Conservation (phyloP, 2,888 invertebrate genomes). For the Thalpophila matura region DNA sequence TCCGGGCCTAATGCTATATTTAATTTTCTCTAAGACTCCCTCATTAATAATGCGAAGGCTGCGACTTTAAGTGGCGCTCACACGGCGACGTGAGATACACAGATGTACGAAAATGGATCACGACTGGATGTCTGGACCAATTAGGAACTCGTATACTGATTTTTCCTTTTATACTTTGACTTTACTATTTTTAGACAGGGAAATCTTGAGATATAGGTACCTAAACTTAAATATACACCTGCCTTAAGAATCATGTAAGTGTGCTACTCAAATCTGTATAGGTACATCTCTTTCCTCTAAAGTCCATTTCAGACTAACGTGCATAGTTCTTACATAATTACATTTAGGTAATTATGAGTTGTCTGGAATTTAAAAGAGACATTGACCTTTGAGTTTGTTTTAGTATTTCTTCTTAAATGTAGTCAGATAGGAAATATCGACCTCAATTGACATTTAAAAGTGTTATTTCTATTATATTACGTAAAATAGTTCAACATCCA, state of each 20-base stretch:
- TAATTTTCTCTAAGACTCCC: slow-evolving; percentile 91
- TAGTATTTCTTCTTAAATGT: too few relatives aligned
- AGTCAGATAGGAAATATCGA: too few relatives aligned
- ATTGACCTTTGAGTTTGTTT: too few relatives aligned
- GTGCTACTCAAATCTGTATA: too few relatives aligned
- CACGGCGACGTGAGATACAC: slow-evolving; percentile 79
- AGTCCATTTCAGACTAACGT: too few relatives aligned
- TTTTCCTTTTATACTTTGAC: not conserved
- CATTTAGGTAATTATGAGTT: too few relatives aligned
- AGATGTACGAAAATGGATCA: slow-evolving; percentile 75
- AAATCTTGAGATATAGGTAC: too few relatives aligned
- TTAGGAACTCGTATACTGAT: slow-evolving; percentile 16
- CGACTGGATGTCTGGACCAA: slow-evolving; percentile 35
- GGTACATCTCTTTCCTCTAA: too few relatives aligned
- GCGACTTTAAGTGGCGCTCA: slow-evolving; percentile 90
- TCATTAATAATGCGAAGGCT: slow-evolving; percentile 90
- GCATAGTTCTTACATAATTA: too few relatives aligned
- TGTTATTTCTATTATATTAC: not conserved
- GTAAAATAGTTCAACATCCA: not conserved
- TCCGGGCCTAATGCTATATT: slow-evolving; percentile 91
- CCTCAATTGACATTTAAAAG: not conserved
- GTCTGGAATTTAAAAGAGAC: too few relatives aligned
- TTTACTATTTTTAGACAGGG: not conserved
- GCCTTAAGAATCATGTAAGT: too few relatives aligned
- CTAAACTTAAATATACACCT: too few relatives aligned